A percentile compares a stretch with the other conserved stretches of the same genome.
Conservation (phyloP, 2,797 vertebrate species). For the Coregonus sp. region DNA sequence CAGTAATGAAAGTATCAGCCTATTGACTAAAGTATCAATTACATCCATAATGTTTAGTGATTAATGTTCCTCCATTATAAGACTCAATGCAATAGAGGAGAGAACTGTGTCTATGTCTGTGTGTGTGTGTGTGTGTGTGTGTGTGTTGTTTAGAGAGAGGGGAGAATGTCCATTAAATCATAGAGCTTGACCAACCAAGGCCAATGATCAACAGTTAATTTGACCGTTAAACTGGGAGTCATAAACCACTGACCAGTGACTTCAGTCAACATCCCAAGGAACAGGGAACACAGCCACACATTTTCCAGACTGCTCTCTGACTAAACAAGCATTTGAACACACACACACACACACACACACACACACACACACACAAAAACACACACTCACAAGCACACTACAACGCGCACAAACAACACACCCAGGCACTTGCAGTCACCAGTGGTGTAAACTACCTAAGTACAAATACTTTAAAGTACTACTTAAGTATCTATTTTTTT, state of each 20-base stretch:
- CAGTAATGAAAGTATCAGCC: slow-evolving; percentile 20
- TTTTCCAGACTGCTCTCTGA: slow-evolving; percentile 26
- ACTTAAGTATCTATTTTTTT: too few species aligned
- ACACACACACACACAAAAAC: slow-evolving; percentile 13
- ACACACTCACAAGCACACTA: slow-evolving; percentile 1
- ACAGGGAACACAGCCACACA: slow-evolving; percentile 27
- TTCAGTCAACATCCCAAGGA: slow-evolving; percentile 60
- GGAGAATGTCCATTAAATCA: slow-evolving; percentile 67
- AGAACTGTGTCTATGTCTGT: slow-evolving; percentile 8
- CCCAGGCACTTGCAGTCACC: not conserved
- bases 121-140: slow-evolving; percentile 10
- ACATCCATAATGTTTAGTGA: slow-evolving; percentile 54
- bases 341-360: slow-evolving; percentile 20
- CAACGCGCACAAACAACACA: slow-evolving; percentile 14
- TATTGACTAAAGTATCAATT: slow-evolving; percentile 44
- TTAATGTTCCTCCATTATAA: slow-evolving; percentile 53
- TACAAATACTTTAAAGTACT: too few species aligned
- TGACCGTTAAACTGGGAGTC: slow-evolving; percentile 65
- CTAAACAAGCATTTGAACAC: slow-evolving; percentile 6
- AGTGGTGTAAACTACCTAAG: too few species aligned
- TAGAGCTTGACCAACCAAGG: slow-evolving; percentile 52
- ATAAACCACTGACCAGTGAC: slow-evolving; percentile 66
- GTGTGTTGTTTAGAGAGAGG: slow-evolving; percentile 49
- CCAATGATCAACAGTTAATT: slow-evolving; percentile 67
- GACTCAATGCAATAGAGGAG: slow-evolving; percentile 31